Evolutionary conservation across 2,888 invertebrate species (phyloP).

Genomic region (Stramonita haemastoma): DNA sequence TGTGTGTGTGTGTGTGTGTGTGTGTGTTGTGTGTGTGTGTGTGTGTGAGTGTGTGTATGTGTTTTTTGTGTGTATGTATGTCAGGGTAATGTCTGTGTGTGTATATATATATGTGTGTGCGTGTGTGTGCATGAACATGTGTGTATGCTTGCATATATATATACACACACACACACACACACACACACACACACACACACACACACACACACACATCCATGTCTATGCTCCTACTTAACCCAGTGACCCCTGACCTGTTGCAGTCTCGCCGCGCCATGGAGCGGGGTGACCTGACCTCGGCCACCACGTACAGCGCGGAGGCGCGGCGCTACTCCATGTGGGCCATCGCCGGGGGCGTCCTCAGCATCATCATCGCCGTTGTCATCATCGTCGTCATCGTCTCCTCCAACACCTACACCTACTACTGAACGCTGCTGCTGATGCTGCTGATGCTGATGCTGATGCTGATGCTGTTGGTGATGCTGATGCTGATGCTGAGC

Average conservation of each 20-base stretch:
- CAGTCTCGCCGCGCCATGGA: conserved; percentile 36
- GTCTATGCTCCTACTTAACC: background rate
- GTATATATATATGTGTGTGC: too few species aligned
- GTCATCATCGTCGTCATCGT: conserved; percentile 26
- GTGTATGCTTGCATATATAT: background rate
- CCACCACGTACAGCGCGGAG: conserved; percentile 21
- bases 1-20: too few species aligned
- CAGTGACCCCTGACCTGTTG: background rate
- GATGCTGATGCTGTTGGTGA: background rate
- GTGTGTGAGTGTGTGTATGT: too few species aligned
- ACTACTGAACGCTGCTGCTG: background rate
- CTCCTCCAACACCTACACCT: background rate
- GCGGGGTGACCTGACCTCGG: conserved; percentile 20
- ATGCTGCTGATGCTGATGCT: background rate
- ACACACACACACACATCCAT: background rate
- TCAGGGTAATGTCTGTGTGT: too few species aligned
- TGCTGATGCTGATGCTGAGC: background rate
- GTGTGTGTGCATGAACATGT: background rate
- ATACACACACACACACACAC: background rate
- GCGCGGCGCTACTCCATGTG: conserved; percentile 37
- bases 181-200: background rate
- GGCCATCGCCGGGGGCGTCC: conserved; percentile 37
- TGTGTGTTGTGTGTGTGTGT: too few species aligned
- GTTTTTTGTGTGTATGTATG: too few species aligned
- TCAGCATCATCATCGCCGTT: conserved; percentile 18